Conservation (phyloP, 2,113 vertebrate species). For the Sitta europaea region DNA sequence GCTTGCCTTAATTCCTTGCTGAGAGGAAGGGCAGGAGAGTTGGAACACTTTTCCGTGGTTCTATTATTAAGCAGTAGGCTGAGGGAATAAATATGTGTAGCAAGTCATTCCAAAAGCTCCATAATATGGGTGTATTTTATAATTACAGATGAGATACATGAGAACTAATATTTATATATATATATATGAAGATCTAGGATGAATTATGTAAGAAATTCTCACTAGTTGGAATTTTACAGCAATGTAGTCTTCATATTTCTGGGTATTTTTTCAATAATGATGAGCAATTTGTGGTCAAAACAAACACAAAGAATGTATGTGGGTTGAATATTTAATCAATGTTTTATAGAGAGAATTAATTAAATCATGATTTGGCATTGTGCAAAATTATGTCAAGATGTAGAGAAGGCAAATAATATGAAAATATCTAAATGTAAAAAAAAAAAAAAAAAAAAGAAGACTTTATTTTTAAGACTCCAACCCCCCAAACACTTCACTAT, state of each 20-base stretch:
- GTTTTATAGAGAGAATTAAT: not conserved
- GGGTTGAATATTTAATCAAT: not conserved
- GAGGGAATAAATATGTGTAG: not conserved
- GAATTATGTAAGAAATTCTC: not conserved
- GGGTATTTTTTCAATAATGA: not conserved
- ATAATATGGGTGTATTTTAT: not conserved
- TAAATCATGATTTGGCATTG: not conserved
- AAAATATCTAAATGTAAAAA: not conserved
- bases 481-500: not conserved
- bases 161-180: not conserved
- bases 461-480: not conserved
- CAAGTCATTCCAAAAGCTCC: not conserved
- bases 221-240: not conserved
- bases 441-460: too few species aligned
- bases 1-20: constrained; percentile 18
- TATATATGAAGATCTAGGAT: too few species aligned
- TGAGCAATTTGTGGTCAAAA: not conserved
- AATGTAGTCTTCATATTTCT: not conserved
- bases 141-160: constrained; percentile 24
- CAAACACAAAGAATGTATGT: not conserved
- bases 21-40: not conserved
- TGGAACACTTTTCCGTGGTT: not conserved
- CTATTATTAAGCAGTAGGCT: not conserved
- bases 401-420: not conserved
- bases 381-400: not conserved